Evolutionary conservation across 1,140 invertebrate genomes (phyloP).

Genomic region (Magallana gigas): DNA sequence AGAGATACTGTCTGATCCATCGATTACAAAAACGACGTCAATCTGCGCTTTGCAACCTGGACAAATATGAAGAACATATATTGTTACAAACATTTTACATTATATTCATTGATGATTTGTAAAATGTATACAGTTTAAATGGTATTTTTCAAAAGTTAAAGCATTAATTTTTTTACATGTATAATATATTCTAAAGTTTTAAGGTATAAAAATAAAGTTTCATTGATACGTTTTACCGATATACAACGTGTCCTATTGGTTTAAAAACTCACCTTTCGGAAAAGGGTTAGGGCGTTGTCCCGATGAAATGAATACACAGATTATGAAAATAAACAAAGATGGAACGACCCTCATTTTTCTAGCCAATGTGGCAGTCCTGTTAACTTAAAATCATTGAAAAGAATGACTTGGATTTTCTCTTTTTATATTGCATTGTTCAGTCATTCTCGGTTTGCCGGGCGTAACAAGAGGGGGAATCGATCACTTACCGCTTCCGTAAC

Average conservation of each 20-base stretch:
- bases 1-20: conserved; percentile 62
- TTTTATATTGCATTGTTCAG: background rate
- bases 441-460: background rate
- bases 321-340: background rate
- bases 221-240: no score
- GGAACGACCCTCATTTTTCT: background rate
- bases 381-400: background rate
- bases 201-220: no score
- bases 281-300: background rate
- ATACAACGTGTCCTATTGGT: no score
- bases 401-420: background rate
- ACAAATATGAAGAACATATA: background rate
- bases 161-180: no score
- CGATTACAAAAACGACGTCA: conserved; percentile 61
- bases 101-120: no score
- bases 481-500: background rate
- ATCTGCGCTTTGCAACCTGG: conserved; percentile 56
- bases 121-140: no score
- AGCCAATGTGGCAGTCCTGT: background rate
- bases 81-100: no score
- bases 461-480: background rate
- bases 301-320: background rate
- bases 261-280: background rate
- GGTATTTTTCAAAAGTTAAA: no score
- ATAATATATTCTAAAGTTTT: no score